Conservation (phyloP, 1,140 invertebrate genomes). For the Orchestia grillus region DNA sequence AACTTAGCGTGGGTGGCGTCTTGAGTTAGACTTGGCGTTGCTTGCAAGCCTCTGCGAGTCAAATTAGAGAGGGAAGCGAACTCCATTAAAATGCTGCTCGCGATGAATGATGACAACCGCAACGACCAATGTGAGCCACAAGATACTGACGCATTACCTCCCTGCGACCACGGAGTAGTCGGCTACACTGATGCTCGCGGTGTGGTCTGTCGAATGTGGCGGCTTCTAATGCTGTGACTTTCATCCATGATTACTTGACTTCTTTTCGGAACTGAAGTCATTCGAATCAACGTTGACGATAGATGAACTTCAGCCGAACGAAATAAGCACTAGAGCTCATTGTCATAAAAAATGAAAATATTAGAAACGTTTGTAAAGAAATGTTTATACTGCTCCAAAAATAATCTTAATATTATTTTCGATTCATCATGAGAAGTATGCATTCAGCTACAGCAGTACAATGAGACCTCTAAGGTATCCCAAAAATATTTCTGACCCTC, state of each 20-base stretch:
- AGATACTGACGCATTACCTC: not conserved
- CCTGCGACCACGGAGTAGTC: not conserved
- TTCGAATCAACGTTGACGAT: not conserved
- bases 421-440: not conserved
- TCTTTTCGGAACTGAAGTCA: too few relatives aligned
- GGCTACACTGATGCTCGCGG: not conserved
- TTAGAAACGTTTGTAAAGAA: not conserved
- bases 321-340: not conserved
- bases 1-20: not conserved
- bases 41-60: not conserved
- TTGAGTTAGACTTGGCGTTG: not conserved
- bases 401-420: not conserved
- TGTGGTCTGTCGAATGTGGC: not conserved
- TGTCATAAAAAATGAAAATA: not conserved
- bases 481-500: not conserved
- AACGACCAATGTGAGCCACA: not conserved
- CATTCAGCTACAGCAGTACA: not conserved
- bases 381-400: not conserved
- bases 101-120: not conserved
- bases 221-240: too few relatives aligned
- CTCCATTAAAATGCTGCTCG: not conserved
- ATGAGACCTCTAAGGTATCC: not conserved
- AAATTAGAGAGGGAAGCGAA: not conserved
- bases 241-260: too few relatives aligned
- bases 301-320: not conserved